Evolutionary conservation across 2,888 invertebrate genomes (phyloP), one percentile per base, ranked within the genome.

Genomic region (Operophtera brumata): DNA sequence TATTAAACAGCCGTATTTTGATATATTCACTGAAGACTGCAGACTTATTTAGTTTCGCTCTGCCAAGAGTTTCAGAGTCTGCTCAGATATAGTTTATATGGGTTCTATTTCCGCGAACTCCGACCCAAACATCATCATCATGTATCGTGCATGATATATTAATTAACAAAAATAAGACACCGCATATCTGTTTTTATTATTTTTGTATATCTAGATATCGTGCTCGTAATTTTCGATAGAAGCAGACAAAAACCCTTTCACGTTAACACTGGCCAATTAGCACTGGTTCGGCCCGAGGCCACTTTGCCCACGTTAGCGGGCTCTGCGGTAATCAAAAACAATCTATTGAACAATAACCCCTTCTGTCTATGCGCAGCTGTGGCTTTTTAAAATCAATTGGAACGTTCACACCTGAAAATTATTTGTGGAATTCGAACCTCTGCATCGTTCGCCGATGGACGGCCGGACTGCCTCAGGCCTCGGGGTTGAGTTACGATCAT

Each of bases 321-420:
- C 46, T 28, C 34, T 10, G 46, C 36, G 44, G 39, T 44, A 47
- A 48, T 12, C 30, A 46, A 47, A 45, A 39, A 41, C 45, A 40
- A 43, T 51, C 44, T 49, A 46, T 36, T 11, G 30, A 52, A 57
- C 54, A 57, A 44, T 47, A 39, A 35, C 39, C 26, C 26, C 34
- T 37, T 44, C 55, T 57, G 57, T 61, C 34, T 47, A 43, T 11
- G 25, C n/a, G 25, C 57, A 61, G 42, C 46, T 54, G 51, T 54
- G 30, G 34, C 44, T 41, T 50, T 59, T 48, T 40, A 12, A 36
- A 26, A 41, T 47, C 47, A 49, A 57, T 57, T 57, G 36, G 52
- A 47, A 28, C 54, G 20, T 61, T 55, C 54, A 52, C 59, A 60
- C 57, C 47, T 50, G 11, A 28, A 44, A 50, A 43, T 30, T 44